phyloP scores from a whole-genome alignment of 2,113 vertebrate species.

The Perccottus glenii region DNA sequence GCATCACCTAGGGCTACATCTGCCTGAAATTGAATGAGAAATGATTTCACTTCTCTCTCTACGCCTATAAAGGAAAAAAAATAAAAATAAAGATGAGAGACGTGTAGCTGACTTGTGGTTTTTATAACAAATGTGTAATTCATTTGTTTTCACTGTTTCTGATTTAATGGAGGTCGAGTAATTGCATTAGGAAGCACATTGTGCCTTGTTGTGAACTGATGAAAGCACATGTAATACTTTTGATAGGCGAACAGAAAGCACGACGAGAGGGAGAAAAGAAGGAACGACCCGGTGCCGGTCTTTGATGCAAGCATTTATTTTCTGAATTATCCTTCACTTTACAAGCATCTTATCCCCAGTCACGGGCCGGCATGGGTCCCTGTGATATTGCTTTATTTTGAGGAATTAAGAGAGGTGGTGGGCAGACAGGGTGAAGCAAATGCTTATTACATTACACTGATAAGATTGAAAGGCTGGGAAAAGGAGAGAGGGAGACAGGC shows the following conservation, averaged over 20 bases:
- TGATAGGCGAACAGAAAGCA: conserved; percentile 71
- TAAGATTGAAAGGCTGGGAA: conserved; percentile 76
- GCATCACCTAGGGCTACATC: conserved; percentile 80
- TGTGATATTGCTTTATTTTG: conserved; percentile 81
- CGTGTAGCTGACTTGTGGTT: conserved; percentile 69
- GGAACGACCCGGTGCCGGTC: conserved; percentile 58
- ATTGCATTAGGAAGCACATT: conserved; percentile 79
- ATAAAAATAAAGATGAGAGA: conserved; percentile 54
- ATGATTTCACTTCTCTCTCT: conserved; percentile 65
- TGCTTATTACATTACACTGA: conserved; percentile 78
- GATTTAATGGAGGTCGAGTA: conserved; percentile 79
- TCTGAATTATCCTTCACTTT: conserved; percentile 76
- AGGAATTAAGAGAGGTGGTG: conserved; percentile 80
- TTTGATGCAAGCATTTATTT: conserved; percentile 79
- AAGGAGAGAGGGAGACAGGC: conserved; percentile 12
- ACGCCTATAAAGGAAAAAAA: conserved; percentile 47
- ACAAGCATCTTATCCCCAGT: conserved; percentile 77
- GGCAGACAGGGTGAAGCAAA: conserved; percentile 74
- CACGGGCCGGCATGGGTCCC: conserved; percentile 71
- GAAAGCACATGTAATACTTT: conserved; percentile 79
- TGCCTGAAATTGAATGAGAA: conserved; percentile 77
- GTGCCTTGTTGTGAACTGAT: conserved; percentile 79
- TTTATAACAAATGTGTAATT: conserved; percentile 76
- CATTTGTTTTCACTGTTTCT: conserved; percentile 77
- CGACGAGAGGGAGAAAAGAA: conserved; percentile 47